phyloP scores from a whole-genome alignment of 2,888 invertebrate species.

The Phyto melanocephala region DNA sequence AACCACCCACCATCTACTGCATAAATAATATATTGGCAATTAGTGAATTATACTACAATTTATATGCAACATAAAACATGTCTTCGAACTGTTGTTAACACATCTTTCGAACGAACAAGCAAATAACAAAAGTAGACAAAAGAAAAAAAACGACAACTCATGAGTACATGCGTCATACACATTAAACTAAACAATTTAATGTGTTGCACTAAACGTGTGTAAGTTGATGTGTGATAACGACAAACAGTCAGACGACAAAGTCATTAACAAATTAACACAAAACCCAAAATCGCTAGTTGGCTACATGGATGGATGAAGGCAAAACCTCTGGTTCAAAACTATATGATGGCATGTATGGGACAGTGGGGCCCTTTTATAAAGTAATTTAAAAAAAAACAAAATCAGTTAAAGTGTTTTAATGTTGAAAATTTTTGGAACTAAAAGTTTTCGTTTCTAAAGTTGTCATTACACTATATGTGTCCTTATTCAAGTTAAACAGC shows the following conservation, averaged over 20 bases:
- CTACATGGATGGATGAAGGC: neutral
- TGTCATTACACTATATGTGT: too few species aligned
- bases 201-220: slow-evolving; percentile 19
- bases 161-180: slow-evolving; percentile 23
- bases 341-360: neutral
- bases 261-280: slow-evolving; percentile 63
- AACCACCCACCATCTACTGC: slow-evolving; percentile 32
- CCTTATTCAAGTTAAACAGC: too few species aligned
- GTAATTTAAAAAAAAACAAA: too few species aligned
- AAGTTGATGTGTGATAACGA: neutral
- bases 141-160: neutral
- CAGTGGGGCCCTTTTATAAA: too few species aligned
- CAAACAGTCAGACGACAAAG: slow-evolving; percentile 34
- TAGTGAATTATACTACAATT: slow-evolving; percentile 49
- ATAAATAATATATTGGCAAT: slow-evolving; percentile 30
- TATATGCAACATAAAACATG: slow-evolving; percentile 56
- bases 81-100: slow-evolving; percentile 49
- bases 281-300: slow-evolving; percentile 34
- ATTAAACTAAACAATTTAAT: slow-evolving; percentile 43
- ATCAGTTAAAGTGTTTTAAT: too few species aligned
- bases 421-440: too few species aligned
- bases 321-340: slow-evolving; percentile 24
- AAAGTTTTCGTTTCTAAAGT: too few species aligned
- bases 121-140: neutral
- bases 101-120: slow-evolving; percentile 37